Percentiles rank a stretch among this genome's conserved stretches.
phyloP scores from a whole-genome alignment of 2,113 vertebrate species.

The Syngnathus floridae region DNA sequence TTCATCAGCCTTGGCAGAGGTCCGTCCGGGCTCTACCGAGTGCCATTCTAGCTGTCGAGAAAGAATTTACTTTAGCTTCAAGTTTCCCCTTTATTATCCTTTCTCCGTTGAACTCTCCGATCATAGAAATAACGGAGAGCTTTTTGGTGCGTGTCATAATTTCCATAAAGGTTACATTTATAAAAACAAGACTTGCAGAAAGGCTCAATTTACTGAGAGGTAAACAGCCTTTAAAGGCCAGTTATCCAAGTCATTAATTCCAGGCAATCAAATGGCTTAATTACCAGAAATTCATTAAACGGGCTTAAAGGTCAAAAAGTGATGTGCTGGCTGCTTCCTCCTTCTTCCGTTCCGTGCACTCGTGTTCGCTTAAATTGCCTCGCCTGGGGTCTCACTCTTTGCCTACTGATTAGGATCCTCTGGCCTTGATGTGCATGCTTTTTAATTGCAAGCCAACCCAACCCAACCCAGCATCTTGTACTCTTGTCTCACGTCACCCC shows the following conservation, averaged over 20 bases:
- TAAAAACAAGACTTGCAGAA: constrained; percentile 78
- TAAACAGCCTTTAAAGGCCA: constrained; percentile 82
- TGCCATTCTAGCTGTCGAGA: constrained; percentile 8
- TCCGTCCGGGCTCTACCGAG: constrained; percentile 2
- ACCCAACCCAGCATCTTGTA: constrained; percentile 54
- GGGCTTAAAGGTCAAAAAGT: constrained; percentile 81
- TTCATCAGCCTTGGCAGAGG: neutral
- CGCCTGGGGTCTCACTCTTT: constrained; percentile 71
- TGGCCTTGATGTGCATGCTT: constrained; percentile 70
- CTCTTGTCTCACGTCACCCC: constrained; percentile 35
- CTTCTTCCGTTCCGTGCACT: constrained; percentile 61
- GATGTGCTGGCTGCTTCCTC: constrained; percentile 67
- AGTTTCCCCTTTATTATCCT: constrained; percentile 47
- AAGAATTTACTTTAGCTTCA: constrained; percentile 35
- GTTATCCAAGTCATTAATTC: constrained; percentile 83
- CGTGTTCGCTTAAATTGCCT: constrained; percentile 76
- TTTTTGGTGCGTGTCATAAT: constrained; percentile 73
- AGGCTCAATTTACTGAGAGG: constrained; percentile 77
- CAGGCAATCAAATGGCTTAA: constrained; percentile 79
- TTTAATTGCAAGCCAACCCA: constrained; percentile 69
- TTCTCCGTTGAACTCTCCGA: constrained; percentile 55
- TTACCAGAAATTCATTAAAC: constrained; percentile 82
- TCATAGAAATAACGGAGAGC: constrained; percentile 65
- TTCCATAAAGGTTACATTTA: constrained; percentile 80
- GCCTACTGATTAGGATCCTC: constrained; percentile 72